A percentile compares a stretch with the other conserved stretches of the same genome.
Evolutionary conservation across 2,797 vertebrate genomes (phyloP).

Genomic region (Xerus rutilus): DNA sequence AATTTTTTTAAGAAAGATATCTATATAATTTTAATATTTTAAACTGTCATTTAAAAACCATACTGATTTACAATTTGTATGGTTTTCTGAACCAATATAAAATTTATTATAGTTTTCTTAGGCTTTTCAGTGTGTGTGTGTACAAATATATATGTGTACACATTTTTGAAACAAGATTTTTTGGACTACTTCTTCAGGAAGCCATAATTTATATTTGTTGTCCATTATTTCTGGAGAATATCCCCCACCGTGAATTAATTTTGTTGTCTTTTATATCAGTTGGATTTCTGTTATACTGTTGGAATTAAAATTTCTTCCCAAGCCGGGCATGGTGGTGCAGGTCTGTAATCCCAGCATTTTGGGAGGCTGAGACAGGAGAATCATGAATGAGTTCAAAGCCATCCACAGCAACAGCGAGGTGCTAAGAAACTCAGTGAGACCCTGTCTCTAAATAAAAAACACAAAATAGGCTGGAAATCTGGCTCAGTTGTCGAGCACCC

Average conservation of each 20-base stretch:
- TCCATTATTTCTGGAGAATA: neutral
- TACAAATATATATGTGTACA: neutral
- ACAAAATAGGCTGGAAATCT: too few relatives aligned
- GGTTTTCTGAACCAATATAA: neutral
- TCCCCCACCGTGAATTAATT: slow-evolving; percentile 1
- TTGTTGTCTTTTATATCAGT: slow-evolving; percentile 12
- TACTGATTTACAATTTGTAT: neutral
- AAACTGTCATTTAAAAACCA: neutral
- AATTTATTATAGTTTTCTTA: neutral
- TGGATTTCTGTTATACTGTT: neutral
- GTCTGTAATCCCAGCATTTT: too few relatives aligned
- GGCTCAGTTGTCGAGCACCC: too few relatives aligned
- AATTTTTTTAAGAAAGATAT: neutral
- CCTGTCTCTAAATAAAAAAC: too few relatives aligned
- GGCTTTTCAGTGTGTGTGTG: neutral
- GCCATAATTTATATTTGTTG: neutral
- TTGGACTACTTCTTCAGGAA: slow-evolving; percentile 3
- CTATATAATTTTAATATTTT: neutral
- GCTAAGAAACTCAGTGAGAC: too few relatives aligned
- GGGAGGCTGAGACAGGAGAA: too few relatives aligned
- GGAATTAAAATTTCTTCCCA: slow-evolving; percentile 4
- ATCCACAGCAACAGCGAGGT: too few relatives aligned
- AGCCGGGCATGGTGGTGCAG: too few relatives aligned
- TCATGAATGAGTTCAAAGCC: too few relatives aligned
- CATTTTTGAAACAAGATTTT: neutral